Base-by-base conservation (phyloP, 2,113 vertebrate genomes). In the Pelvicachromis taeniatus region DNA sequence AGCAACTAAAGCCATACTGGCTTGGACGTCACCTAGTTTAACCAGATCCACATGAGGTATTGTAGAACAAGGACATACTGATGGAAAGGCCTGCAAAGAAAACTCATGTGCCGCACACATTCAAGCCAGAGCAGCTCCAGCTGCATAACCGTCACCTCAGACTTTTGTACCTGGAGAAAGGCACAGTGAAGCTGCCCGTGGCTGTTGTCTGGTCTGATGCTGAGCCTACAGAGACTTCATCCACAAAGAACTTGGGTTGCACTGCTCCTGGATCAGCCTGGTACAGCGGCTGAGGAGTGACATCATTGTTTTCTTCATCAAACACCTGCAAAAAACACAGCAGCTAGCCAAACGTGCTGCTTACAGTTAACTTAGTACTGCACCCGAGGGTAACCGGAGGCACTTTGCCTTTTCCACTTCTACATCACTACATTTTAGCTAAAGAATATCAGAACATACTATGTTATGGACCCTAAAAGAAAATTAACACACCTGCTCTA, bases 261-360 rank as follows among this genome's bases (percentile, higher is more conserved):
- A 45, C 16, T 19, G 93, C 4, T 3, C 77, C 89, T n/a, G 94
- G 91, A 19, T 97, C 96, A 9, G 92, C 81, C 16, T 50, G 94
- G 88, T 94, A 96, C 61, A 99, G 96, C 0, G 97, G 95, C n/a
- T 6, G 94, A 2, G 98, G 98, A 2, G 98, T 98, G 78, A 99
- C 97, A 9, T 98, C 96, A 85, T 95, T 95, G 42, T 96, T 97
- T 6, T 93, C 82, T 1, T 93, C 92, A 93, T 98, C 97, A 77
- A 97, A 93, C 80, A 99, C 97, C 98, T 99, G 85, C 87, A 89
- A 26, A 77, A 87, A 93, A 7, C 11, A 21, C 5, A 77, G 31
- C 6, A 65, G 42, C 58, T 9, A 48, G 11, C 29, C 7, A 16
- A 48, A 16, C 7, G 3, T 7, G 6, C 14, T 17, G 5, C 42